phyloP scores from a whole-genome alignment of 23 tunicate species.

The Halocynthia roretzi region DNA sequence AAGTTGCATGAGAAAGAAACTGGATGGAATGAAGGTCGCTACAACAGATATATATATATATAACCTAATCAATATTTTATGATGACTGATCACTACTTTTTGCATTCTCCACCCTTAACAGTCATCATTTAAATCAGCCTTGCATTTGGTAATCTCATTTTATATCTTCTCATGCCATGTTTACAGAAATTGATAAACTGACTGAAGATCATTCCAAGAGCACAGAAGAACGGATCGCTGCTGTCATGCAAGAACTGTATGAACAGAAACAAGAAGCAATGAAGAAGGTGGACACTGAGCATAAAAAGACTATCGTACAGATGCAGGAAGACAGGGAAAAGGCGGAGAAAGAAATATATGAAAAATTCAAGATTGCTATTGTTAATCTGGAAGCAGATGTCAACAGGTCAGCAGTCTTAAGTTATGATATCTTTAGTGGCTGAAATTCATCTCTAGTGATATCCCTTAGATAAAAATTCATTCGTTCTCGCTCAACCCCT shows the following conservation, averaged over 20 bases:
- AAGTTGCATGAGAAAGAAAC: constrained; percentile 18
- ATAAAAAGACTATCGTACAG: not conserved
- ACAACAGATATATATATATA: too few relatives aligned
- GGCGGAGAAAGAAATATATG: not conserved
- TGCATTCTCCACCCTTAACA: not conserved
- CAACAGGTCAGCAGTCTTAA: not conserved
- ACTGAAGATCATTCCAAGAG: constrained; percentile 52
- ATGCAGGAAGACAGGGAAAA: constrained; percentile 11
- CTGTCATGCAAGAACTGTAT: constrained; percentile 71
- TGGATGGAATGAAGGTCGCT: constrained; percentile 6
- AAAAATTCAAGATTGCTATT: not conserved
- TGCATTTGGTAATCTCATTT: not conserved
- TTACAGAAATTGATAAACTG: constrained; percentile 43
- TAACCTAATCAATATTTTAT: too few relatives aligned
- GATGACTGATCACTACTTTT: too few relatives aligned
- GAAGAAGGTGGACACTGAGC: not conserved
- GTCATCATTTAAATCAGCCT: not conserved
- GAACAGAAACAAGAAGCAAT: constrained; percentile 34
- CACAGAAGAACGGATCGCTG: constrained; percentile 46
- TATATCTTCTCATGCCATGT: not conserved
- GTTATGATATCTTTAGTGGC: not conserved
- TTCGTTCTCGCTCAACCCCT: not conserved
- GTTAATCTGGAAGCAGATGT: not conserved
- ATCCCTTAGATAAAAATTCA: not conserved
- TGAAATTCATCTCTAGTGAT: too few relatives aligned